Evolutionary conservation across 2,888 invertebrate species (phyloP), one percentile per base, ranked within the genome.

Genomic region (Agonopterix subpropinquella): DNA sequence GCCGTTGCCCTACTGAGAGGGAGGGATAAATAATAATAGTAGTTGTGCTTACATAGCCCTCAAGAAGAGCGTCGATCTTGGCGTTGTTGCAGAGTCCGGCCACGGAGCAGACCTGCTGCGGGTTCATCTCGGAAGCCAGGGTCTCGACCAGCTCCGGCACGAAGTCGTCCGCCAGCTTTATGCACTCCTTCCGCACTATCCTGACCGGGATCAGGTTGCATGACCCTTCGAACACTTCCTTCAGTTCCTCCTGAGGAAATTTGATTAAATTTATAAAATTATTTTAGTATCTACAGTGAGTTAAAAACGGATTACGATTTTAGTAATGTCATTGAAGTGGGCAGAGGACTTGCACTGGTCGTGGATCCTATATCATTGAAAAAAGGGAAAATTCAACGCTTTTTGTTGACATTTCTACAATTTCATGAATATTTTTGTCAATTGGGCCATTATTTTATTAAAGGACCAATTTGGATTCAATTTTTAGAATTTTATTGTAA

Each of bases 121-220:
- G 96, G 84, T 97, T 94, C 97, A 97, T 97, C 81, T 97, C 91
- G 0, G 97, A 97, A 1, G 95, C 93, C 44, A 97, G 79, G 0
- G 96, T 95, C 70, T 97, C 97, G 36, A 97, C 92, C 49, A 97
- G 77, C 70, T 97, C 95, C 0, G 96, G 95, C 46, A 96, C 93
- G 72, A 95, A 96, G 65, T 96, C 91, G 72, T 97, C 96, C 0
- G 93, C 95, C 48, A 97, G 62, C 64, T 91, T 92, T 53, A 92
- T 91, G 70, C 97, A 97, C 76, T 95, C 95, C 48, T 92, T 90
- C 1, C 91, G 85, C 10, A 96, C 89, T 1, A 92, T 58, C 71
- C 94, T 94, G 50, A 97, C 70, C 0, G 93, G 94, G 49, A 97
- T 93, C 54, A 96, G 84, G 58, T 92, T 90, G 83, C 97, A 97